Base-by-base conservation (phyloP, 2,797 vertebrate genomes). In the Perodicticus potto region DNA sequence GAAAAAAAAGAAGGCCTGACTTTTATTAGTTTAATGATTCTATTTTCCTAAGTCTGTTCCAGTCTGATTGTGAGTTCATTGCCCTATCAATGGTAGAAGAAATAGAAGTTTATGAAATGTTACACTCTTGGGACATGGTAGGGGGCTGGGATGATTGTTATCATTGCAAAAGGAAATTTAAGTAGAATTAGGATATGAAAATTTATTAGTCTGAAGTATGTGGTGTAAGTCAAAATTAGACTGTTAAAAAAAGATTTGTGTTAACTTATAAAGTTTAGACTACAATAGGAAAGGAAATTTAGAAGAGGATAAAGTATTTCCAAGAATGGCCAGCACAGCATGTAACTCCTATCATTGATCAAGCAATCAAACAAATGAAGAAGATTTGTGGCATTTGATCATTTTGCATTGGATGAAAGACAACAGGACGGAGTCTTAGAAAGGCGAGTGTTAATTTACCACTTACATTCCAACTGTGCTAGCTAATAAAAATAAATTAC, bases 11-110 rank as follows among this genome's bases (percentile, higher is more conserved):
- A 53, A 20, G 70, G 29, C 8, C 76, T 87, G 73, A 82, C 45
- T 97, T 97, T 96, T 85, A 86, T 86, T 94, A 94, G 86, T 82
- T 89, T 95, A 97, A 96, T 96, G 76, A 96, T 80, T 97, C 22
- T 82, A 19, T 94, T 94, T 97, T 94, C 49, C 89, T 82, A 93
- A 95, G 25, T 70, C 25, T 84, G 82, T 96, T 93, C 34, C 43
- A 95, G 37, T 87, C 27, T 85, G 74, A 94, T 76, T 93, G 70
- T 88, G 45, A 96, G 89, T 97, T 96, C 88, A 80, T 81, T 65
- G n/a, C 61, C 57, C 3, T 91, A 43, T 89, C 82, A 86, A 53
- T 43, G 14, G 74, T 76, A 88, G 57, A 27, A 92, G 22, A 93
- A 92, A 83, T 25, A 80, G 57, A 67, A 93, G 32, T 86, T 93